Evolutionary conservation across 2,888 invertebrate species (phyloP).

Genomic region (Lucinisca nassula): DNA sequence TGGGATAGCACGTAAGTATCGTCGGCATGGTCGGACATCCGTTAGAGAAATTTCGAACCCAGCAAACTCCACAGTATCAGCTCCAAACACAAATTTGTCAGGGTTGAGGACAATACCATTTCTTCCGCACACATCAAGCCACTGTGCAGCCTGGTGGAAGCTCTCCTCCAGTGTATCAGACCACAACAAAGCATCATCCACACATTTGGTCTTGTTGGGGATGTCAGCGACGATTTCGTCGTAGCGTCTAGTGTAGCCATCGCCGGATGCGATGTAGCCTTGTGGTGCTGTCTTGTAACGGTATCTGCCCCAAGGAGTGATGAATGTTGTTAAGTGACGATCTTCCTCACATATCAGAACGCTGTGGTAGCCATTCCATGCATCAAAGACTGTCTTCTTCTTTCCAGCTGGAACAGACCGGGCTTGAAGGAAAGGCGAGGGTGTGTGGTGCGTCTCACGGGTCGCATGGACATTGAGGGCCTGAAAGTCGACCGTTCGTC

Average conservation of each 20-base stretch:
- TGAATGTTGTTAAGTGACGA: conserved; percentile 70
- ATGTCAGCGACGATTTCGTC: conserved; percentile 76
- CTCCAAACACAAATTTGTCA: conserved; percentile 67
- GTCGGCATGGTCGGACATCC: conserved; percentile 62
- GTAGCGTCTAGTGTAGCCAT: conserved; percentile 68
- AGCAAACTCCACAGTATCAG: conserved; percentile 61
- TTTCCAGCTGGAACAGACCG: conserved; percentile 66
- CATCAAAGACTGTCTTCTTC: conserved; percentile 69
- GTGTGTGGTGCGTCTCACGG: conserved; percentile 73
- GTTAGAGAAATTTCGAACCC: conserved; percentile 55
- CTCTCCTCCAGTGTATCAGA: conserved; percentile 49
- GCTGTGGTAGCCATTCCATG: conserved; percentile 70
- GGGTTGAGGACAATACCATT: conserved; percentile 72
- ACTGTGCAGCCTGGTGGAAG: conserved; percentile 68
- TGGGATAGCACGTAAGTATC: conserved; percentile 60
- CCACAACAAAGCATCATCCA: conserved; percentile 53
- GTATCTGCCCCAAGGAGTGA: conserved; percentile 74
- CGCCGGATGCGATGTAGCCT: conserved; percentile 73
- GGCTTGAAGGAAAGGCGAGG: conserved; percentile 72
- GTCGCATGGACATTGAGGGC: conserved; percentile 69
- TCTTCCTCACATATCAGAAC: conserved; percentile 65
- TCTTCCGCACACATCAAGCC: conserved; percentile 70
- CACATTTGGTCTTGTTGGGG: conserved; percentile 76
- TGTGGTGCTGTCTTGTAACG: conserved; percentile 70
- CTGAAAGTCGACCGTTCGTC: conserved; percentile 75